A percentile compares a stretch with the other conserved stretches of the same genome.
Conservation (phyloP, 2,113 vertebrate genomes). For the Pseudolaguvia tuberculata region DNA sequence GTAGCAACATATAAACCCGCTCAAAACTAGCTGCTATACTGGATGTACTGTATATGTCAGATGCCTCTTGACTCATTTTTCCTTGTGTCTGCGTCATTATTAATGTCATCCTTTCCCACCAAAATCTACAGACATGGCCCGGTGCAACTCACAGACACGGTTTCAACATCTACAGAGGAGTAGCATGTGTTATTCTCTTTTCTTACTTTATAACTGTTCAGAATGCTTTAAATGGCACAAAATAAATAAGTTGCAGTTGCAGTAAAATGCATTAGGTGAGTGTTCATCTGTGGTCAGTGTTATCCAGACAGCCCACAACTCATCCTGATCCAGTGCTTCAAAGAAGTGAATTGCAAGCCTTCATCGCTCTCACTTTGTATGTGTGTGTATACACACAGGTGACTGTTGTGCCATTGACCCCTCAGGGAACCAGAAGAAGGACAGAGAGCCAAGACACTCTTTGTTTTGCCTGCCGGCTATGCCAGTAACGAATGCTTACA, state of each 20-base stretch:
- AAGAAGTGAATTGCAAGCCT: slow-evolving; percentile 42
- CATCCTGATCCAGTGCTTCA: slow-evolving; percentile 40
- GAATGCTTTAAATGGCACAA: slow-evolving; percentile 18
- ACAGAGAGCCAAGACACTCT: slow-evolving; percentile 48
- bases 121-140: neutral
- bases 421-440: slow-evolving; percentile 45
- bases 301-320: slow-evolving; percentile 37
- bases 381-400: slow-evolving; percentile 31
- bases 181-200: neutral
- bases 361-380: slow-evolving; percentile 10
- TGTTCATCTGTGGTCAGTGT: slow-evolving; percentile 25
- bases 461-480: slow-evolving; percentile 51
- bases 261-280: slow-evolving; percentile 28
- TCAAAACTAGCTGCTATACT: neutral
- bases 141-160: no score
- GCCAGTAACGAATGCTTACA: slow-evolving; percentile 50
- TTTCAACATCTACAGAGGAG: slow-evolving; percentile 4
- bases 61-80: neutral
- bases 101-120: neutral
- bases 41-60: neutral
- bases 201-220: slow-evolving; percentile 31
- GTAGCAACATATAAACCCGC: neutral
- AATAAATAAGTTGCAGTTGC: slow-evolving; percentile 42
- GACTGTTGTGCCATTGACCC: slow-evolving; percentile 48
- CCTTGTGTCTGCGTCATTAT: neutral